Percentiles rank a stretch among this genome's conserved stretches.
These are phyloP conservation scores for Apodemia duryi DNA, from an alignment of 2,888 invertebrate genomes.

Conservation along the genomic window DNA sequence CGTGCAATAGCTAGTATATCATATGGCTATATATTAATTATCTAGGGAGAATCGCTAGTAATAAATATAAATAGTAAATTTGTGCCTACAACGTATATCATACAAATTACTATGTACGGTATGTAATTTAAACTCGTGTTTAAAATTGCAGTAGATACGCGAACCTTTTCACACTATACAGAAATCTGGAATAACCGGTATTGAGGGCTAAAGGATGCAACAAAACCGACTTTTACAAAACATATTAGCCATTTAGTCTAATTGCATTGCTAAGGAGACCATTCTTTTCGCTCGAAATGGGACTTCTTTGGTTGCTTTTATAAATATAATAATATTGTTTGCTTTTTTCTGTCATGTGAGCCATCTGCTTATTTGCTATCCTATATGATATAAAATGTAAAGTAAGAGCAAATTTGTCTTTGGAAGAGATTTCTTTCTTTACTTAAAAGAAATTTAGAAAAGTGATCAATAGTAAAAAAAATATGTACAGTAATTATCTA, in stretches of 20 bases:
- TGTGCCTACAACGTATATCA: not conserved
- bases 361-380: too few relatives aligned
- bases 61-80: slow-evolving; percentile 1
- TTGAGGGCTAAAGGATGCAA: slow-evolving; percentile 8
- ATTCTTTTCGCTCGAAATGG: not conserved
- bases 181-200: slow-evolving; percentile 15
- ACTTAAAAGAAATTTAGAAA: too few relatives aligned
- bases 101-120: slow-evolving; percentile 3
- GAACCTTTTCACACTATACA: slow-evolving; percentile 10
- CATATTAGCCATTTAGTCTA: slow-evolving; percentile 15
- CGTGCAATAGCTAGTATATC: too few relatives aligned
- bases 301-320: not conserved
- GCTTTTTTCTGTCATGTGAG: too few relatives aligned
- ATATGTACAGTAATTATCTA: too few relatives aligned
- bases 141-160: slow-evolving; percentile 6
- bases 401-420: too few relatives aligned
- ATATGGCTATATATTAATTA: too few relatives aligned
- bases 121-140: slow-evolving; percentile 11
- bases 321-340: too few relatives aligned
- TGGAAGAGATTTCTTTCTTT: too few relatives aligned
- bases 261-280: slow-evolving; percentile 9
- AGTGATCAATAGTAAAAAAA: too few relatives aligned
- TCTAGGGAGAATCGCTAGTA: not conserved
- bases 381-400: too few relatives aligned
- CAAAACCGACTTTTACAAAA: slow-evolving; percentile 6